phyloP scores from a whole-genome alignment of 1,140 invertebrate genomes.

The Dendrolimus kikuchii region DNA sequence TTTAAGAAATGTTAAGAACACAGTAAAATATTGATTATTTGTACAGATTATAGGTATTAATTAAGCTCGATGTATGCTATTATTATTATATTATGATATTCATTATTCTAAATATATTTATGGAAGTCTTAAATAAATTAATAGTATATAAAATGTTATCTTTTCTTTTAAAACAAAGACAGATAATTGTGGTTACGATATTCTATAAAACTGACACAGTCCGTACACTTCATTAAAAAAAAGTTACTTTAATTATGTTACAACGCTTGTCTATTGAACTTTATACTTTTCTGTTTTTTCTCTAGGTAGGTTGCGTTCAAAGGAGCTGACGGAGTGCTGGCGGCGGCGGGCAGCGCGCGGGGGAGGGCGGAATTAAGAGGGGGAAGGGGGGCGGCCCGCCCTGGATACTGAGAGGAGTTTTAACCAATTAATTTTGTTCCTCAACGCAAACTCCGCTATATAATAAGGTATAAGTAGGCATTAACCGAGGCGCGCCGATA shows the following conservation, averaged over 20 bases:
- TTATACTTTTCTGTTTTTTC: slow-evolving; percentile 70
- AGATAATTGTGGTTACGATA: too few relatives aligned
- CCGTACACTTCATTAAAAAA: slow-evolving; percentile 7
- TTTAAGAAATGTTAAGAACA: too few relatives aligned
- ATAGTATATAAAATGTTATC: too few relatives aligned
- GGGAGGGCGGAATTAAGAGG: slow-evolving; percentile 63
- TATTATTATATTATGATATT: too few relatives aligned
- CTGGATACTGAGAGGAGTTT: slow-evolving; percentile 73
- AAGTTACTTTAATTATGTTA: slow-evolving; percentile 57
- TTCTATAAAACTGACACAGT: too few relatives aligned
- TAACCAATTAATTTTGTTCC: slow-evolving; percentile 75
- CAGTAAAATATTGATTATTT: too few relatives aligned
- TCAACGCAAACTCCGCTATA: slow-evolving; percentile 72
- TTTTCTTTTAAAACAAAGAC: too few relatives aligned
- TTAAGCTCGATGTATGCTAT: too few relatives aligned
- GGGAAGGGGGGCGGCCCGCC: slow-evolving; percentile 56
- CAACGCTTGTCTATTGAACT: slow-evolving; percentile 48
- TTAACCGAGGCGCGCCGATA: slow-evolving; percentile 70
- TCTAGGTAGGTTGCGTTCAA: slow-evolving; percentile 69
- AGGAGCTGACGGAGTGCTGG: slow-evolving; percentile 59
- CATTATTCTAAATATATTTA: too few relatives aligned
- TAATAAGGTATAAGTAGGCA: slow-evolving; percentile 72
- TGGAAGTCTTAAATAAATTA: too few relatives aligned
- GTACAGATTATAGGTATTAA: too few relatives aligned
- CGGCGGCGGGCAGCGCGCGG: slow-evolving; percentile 28